Percentiles rank a stretch among this genome's conserved stretches.
Conservation (phyloP, 2,113 vertebrate genomes). For the Chaenogobius annularis region DNA sequence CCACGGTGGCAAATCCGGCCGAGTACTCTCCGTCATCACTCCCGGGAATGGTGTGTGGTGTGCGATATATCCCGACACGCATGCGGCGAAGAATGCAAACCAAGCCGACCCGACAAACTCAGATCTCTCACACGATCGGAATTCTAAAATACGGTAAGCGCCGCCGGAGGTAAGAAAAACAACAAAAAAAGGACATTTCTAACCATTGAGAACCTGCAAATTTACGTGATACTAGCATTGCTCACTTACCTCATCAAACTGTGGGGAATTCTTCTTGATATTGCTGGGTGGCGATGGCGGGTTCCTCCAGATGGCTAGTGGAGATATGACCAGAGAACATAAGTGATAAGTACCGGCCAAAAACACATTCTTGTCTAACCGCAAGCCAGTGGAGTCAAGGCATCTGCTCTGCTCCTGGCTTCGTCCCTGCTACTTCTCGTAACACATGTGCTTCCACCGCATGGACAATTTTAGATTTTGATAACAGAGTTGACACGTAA, state of each 20-base stretch:
- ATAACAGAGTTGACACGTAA: neutral
- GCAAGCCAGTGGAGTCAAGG: slow-evolving; percentile 47
- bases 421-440: slow-evolving; percentile 23
- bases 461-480: neutral
- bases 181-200: slow-evolving; percentile 11
- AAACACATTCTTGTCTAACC: slow-evolving; percentile 55
- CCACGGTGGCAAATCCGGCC: slow-evolving; percentile 15
- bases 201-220: slow-evolving; percentile 36
- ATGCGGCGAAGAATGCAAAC: slow-evolving; percentile 29
- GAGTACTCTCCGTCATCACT: slow-evolving; percentile 55
- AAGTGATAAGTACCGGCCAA: slow-evolving; percentile 31
- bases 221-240: slow-evolving; percentile 42
- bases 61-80: slow-evolving; percentile 23
- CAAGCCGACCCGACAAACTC: slow-evolving; percentile 22
- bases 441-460: neutral
- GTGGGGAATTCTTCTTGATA: slow-evolving; percentile 36
- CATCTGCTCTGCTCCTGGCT: slow-evolving; percentile 7
- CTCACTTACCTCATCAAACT: slow-evolving; percentile 49
- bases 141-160: slow-evolving; percentile 52
- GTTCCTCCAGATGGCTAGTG: slow-evolving; percentile 16
- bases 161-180: slow-evolving; percentile 13
- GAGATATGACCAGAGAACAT: slow-evolving; percentile 35
- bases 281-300: slow-evolving; percentile 1
- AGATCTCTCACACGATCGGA: slow-evolving; percentile 55
- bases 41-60: slow-evolving; percentile 23